phyloP scores from a whole-genome alignment of 2,888 invertebrate species.

The Trilocha varians region DNA sequence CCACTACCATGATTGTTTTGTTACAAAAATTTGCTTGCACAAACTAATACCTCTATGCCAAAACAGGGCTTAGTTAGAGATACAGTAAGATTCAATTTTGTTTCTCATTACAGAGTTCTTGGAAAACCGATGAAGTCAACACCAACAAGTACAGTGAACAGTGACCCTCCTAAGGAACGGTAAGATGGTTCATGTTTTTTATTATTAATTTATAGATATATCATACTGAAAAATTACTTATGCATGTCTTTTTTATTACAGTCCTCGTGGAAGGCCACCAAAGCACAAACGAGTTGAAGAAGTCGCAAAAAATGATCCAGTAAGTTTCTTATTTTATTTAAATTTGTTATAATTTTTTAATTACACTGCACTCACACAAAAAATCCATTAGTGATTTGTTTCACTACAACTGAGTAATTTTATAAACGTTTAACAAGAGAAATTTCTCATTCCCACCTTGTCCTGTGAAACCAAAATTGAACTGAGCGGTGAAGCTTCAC shows the following conservation, averaged over 20 bases:
- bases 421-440: too few species aligned
- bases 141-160: conserved; percentile 41
- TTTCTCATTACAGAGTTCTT: conserved; percentile 28
- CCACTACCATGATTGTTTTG: too few species aligned
- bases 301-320: conserved; percentile 47
- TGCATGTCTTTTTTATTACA: conserved; percentile 6
- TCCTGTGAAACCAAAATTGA: too few species aligned
- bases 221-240: background rate
- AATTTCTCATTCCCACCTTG: too few species aligned
- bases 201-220: background rate
- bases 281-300: conserved; percentile 60
- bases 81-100: too few species aligned
- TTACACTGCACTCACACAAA: too few species aligned
- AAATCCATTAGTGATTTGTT: too few species aligned
- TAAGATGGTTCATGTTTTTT: conserved; percentile 11
- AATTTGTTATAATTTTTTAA: background rate
- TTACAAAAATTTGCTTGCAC: too few species aligned
- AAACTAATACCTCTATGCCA: too few species aligned
- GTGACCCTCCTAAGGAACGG: conserved; percentile 46
- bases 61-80: too few species aligned
- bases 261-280: conserved; percentile 52
- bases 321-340: conserved; percentile 19
- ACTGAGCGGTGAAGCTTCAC: too few species aligned
- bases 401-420: too few species aligned
- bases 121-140: conserved; percentile 38